A percentile compares a stretch with the other conserved stretches of the same genome.
Evolutionary conservation across 1,140 invertebrate genomes (phyloP).

Genomic region (Eufriesea mexicana): DNA sequence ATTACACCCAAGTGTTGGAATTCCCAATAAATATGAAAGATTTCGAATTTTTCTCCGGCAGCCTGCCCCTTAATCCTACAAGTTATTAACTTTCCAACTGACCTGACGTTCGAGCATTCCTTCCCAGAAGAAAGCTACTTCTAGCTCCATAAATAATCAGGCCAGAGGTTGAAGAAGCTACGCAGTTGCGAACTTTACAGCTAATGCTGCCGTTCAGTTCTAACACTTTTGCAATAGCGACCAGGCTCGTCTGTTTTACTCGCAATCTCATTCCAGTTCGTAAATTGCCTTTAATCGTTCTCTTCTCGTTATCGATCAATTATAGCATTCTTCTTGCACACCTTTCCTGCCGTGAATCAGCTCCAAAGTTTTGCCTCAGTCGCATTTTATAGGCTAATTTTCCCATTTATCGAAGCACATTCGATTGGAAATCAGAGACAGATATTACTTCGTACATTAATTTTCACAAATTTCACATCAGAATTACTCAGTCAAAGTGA

Average conservation of each 20-base stretch:
- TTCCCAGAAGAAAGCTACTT: conserved; percentile 49
- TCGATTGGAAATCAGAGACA: too few species aligned
- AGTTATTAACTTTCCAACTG: conserved; percentile 62
- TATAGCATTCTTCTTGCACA: too few species aligned
- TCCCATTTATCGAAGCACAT: too few species aligned
- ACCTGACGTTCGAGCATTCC: conserved; percentile 51
- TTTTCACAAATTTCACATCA: too few species aligned
- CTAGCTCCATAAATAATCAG: conserved; percentile 58
- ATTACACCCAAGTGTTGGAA: background rate
- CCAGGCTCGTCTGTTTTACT: conserved; percentile 20
- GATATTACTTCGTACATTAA: too few species aligned
- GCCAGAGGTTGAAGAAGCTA: conserved; percentile 33
- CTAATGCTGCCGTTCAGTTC: conserved; percentile 36
- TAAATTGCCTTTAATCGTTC: conserved; percentile 22
- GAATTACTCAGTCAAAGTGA: too few species aligned
- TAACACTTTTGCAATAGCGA: conserved; percentile 27
- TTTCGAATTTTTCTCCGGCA: conserved; percentile 8
- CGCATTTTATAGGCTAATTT: too few species aligned
- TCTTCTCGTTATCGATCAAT: background rate
- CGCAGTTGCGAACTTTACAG: conserved; percentile 53
- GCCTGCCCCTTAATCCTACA: conserved; percentile 6
- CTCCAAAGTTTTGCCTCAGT: too few species aligned
- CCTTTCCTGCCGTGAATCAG: too few species aligned
- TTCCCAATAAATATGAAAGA: conserved; percentile 29
- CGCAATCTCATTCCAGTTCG: conserved; percentile 29